phyloP scores from a whole-genome alignment of 2,797 vertebrate species.

The Chlorospingus flavigularis region DNA sequence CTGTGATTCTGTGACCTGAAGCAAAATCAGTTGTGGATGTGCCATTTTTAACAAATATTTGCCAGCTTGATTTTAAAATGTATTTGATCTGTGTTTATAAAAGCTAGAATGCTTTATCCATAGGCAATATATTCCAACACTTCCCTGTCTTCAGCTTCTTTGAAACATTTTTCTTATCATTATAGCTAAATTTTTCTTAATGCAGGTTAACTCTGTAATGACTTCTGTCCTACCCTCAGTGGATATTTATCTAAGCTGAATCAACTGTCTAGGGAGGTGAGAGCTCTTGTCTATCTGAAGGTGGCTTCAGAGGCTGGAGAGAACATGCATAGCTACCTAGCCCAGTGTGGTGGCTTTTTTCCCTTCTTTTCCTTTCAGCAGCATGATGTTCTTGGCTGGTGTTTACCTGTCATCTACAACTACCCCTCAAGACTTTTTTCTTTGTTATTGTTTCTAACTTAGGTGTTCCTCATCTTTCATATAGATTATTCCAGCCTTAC shows the following conservation, averaged over 20 bases:
- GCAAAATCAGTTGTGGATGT: neutral
- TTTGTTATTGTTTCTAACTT: neutral
- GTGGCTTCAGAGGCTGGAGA: neutral
- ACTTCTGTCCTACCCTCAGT: neutral
- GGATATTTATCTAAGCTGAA: neutral
- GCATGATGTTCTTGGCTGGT: neutral
- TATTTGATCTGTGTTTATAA: neutral
- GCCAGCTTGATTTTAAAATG: neutral
- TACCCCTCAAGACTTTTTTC: neutral
- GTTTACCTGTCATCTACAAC: neutral
- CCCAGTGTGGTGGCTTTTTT: neutral
- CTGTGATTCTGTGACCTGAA: neutral
- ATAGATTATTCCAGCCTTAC: neutral
- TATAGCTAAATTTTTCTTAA: neutral
- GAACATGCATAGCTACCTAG: fast-evolving
- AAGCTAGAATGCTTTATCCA: neutral
- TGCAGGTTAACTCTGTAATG: neutral
- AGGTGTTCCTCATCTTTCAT: neutral
- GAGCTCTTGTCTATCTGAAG: neutral
- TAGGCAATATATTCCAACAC: neutral
- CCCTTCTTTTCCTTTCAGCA: neutral
- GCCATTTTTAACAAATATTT: neutral
- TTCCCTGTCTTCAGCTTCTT: neutral
- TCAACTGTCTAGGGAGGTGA: fast-evolving
- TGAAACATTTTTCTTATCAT: neutral